Conservation (phyloP, 2,888 invertebrate species). For the Mimumesa dahlbomi region DNA sequence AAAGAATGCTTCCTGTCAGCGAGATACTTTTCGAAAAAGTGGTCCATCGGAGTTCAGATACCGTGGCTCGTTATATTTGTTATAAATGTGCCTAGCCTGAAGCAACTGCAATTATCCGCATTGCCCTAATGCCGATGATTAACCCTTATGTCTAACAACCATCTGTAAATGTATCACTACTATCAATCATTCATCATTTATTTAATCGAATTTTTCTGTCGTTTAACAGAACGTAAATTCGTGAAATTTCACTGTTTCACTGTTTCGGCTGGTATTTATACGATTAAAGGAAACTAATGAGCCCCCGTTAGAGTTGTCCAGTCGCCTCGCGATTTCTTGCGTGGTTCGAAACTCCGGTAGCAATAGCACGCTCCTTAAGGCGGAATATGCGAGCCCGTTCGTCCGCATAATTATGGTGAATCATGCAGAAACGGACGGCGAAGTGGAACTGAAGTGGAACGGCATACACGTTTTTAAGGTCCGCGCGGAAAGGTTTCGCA, state of each 20-base stretch:
- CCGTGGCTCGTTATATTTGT: slow-evolving; percentile 61
- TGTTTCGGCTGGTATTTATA: too few relatives aligned
- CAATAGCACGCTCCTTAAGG: slow-evolving; percentile 50
- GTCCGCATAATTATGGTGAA: slow-evolving; percentile 48
- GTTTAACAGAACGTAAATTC: too few relatives aligned
- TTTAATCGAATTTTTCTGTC: too few relatives aligned
- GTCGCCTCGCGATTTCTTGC: slow-evolving; percentile 62
- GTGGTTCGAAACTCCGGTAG: slow-evolving; percentile 54
- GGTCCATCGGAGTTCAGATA: slow-evolving; percentile 22
- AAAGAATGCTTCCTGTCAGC: slow-evolving; percentile 48
- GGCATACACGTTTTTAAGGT: too few relatives aligned
- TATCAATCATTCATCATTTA: too few relatives aligned
- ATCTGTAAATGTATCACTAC: too few relatives aligned
- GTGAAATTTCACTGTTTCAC: too few relatives aligned
- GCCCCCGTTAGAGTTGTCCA: slow-evolving; percentile 72
- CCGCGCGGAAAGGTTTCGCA: too few relatives aligned
- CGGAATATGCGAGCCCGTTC: slow-evolving; percentile 42
- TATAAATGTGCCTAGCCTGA: slow-evolving; percentile 57
- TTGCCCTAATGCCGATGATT: slow-evolving; percentile 76
- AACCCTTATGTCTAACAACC: too few relatives aligned
- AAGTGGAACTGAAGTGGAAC: too few relatives aligned
- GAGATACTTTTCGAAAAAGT: not conserved
- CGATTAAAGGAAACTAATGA: slow-evolving; percentile 77
- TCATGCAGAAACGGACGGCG: not conserved
- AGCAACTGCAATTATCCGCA: slow-evolving; percentile 72